phyloP scores from a whole-genome alignment of 2,113 vertebrate species.

The Isurus oxyrinchus region DNA sequence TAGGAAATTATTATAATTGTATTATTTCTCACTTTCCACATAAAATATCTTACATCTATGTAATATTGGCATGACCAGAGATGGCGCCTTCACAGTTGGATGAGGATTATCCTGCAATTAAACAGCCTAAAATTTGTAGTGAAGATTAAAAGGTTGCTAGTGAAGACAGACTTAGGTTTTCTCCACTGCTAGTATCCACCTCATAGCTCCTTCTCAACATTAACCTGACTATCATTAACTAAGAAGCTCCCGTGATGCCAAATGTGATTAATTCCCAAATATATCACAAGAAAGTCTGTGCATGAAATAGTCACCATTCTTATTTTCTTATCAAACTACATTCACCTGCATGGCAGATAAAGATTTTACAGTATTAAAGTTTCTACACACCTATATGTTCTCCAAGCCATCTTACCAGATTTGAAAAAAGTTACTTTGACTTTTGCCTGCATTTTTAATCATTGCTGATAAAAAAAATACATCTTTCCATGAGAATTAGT shows the following conservation, averaged over 20 bases:
- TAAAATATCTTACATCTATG: not conserved
- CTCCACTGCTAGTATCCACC: not conserved
- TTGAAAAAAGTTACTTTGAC: constrained; percentile 12
- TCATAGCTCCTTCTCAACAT: not conserved
- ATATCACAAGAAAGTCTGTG: not conserved
- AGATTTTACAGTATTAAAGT: not conserved
- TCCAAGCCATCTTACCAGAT: no score
- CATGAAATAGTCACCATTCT: not conserved
- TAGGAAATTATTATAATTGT: not conserved
- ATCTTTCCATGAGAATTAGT: constrained; percentile 33
- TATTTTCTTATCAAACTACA: not conserved
- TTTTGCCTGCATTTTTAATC: not conserved
- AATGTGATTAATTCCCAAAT: not conserved
- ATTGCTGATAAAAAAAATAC: not conserved
- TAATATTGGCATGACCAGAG: not conserved
- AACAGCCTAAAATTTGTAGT: not conserved
- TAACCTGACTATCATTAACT: not conserved
- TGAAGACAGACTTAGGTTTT: not conserved
- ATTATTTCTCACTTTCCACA: not conserved
- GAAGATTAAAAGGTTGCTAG: not conserved
- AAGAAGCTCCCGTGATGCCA: not conserved
- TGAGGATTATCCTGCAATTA: not conserved
- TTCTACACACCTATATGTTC: not conserved
- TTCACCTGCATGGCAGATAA: not conserved
- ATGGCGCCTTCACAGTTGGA: not conserved